Evolutionary conservation across 2,888 invertebrate genomes (phyloP).

Genomic region (Synergus umbraculus): DNA sequence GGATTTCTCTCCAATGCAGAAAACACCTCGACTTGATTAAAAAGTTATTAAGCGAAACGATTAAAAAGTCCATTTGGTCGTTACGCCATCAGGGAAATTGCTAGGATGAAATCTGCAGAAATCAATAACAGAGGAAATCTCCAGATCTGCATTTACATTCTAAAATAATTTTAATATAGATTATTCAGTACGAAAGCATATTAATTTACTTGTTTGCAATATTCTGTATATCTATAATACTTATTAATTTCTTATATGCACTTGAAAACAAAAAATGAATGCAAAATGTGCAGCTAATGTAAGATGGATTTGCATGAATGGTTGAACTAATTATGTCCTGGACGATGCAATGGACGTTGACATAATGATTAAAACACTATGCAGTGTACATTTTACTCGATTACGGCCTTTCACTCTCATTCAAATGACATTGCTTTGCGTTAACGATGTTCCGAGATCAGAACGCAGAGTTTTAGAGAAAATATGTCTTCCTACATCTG

Average conservation of each 20-base stretch:
- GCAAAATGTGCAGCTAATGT: too few relatives aligned
- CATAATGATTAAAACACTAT: constrained; percentile 59
- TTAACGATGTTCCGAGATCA: constrained; percentile 34
- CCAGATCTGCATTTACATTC: too few relatives aligned
- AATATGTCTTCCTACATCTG: too few relatives aligned
- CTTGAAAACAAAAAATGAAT: neutral
- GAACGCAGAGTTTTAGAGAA: constrained; percentile 23
- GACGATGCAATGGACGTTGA: constrained; percentile 53
- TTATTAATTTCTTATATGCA: neutral
- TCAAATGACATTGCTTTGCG: neutral
- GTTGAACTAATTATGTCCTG: constrained; percentile 29
- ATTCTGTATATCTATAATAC: neutral
- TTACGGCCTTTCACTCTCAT: constrained; percentile 56
- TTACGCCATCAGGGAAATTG: too few relatives aligned
- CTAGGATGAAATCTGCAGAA: too few relatives aligned
- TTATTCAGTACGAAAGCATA: neutral
- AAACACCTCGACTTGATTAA: neutral
- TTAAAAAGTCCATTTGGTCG: too few relatives aligned
- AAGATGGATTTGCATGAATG: constrained; percentile 26
- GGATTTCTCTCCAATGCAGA: constrained; percentile 16
- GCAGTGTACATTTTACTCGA: constrained; percentile 45
- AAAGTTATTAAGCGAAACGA: neutral
- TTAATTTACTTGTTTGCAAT: neutral
- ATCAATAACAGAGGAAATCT: too few relatives aligned
- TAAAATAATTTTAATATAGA: too few relatives aligned